Evolutionary conservation across 2,797 vertebrate species (phyloP).

Genomic region (Chaetodon trifasciatus): DNA sequence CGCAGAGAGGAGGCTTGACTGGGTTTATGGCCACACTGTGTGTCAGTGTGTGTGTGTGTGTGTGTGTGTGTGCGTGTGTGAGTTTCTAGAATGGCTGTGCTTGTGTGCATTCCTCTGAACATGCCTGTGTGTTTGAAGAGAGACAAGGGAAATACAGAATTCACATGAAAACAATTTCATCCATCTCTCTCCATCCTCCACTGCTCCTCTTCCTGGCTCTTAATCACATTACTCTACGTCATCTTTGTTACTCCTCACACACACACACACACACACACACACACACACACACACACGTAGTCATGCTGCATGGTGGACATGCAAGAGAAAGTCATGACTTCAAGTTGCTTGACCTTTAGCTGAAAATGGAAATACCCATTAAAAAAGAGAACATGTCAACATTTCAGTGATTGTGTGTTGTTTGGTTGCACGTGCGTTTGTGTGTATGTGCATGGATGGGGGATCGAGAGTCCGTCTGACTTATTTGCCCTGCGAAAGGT

Average conservation of each 20-base stretch:
- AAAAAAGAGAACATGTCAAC: slow-evolving; percentile 19
- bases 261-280: slow-evolving; percentile 7
- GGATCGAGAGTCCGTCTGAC: neutral
- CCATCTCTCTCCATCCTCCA: neutral
- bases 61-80: slow-evolving; percentile 19
- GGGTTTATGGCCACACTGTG: slow-evolving; percentile 36
- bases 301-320: neutral
- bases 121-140: neutral
- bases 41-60: slow-evolving; percentile 3
- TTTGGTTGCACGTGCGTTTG: neutral
- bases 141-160: neutral
- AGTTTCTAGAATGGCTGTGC: neutral
- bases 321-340: neutral
- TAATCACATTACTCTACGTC: neutral
- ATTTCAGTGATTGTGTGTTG: slow-evolving; percentile 19
- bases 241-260: slow-evolving; percentile 8
- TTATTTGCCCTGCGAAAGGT: slow-evolving; percentile 18
- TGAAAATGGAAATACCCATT: slow-evolving; percentile 24
- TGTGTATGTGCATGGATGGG: neutral
- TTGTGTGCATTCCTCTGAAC: neutral
- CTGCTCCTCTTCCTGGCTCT: neutral
- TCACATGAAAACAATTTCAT: neutral
- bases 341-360: slow-evolving; percentile 58
- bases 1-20: slow-evolving; percentile 28
- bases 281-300: neutral